Percentiles rank a stretch among this genome's conserved stretches.
Conservation (phyloP, 2,113 vertebrate genomes). For the Colistium nudipinnis region DNA sequence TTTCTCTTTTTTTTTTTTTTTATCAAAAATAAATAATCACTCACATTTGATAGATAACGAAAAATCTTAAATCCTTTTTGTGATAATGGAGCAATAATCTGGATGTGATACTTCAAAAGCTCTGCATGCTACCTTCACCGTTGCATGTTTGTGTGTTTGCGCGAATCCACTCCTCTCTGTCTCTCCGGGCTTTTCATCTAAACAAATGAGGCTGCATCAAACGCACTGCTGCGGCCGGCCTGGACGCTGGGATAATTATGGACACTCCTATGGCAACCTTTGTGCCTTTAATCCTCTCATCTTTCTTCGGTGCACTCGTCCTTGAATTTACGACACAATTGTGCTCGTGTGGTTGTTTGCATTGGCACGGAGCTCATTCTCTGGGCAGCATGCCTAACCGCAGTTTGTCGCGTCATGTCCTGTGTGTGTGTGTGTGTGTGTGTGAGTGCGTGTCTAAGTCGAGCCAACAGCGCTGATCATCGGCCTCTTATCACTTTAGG, state of each 20-base stretch:
- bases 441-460: not conserved
- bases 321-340: slow-evolving; percentile 35
- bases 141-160: not conserved
- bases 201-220: slow-evolving; percentile 59
- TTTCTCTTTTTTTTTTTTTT: too few species aligned
- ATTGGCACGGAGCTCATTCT: slow-evolving; percentile 45
- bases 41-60: not conserved
- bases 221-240: slow-evolving; percentile 19
- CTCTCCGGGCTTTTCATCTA: slow-evolving; percentile 31
- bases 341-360: slow-evolving; percentile 29
- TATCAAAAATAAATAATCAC: not conserved
- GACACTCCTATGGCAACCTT: slow-evolving; percentile 68
- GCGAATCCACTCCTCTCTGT: not conserved
- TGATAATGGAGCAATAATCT: not conserved
- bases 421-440: not conserved
- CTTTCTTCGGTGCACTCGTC: slow-evolving; percentile 19
- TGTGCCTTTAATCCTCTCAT: slow-evolving; percentile 55
- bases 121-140: slow-evolving; percentile 18
- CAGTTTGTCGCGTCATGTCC: slow-evolving; percentile 11
- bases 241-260: slow-evolving; percentile 51
- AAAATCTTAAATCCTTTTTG: not conserved
- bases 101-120: not conserved
- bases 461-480: not conserved
- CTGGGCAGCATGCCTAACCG: slow-evolving; percentile 28
- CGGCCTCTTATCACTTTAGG: too few species aligned